Conservation (phyloP, 2,888 invertebrate species). For the Reticulitermes lucifugus region DNA sequence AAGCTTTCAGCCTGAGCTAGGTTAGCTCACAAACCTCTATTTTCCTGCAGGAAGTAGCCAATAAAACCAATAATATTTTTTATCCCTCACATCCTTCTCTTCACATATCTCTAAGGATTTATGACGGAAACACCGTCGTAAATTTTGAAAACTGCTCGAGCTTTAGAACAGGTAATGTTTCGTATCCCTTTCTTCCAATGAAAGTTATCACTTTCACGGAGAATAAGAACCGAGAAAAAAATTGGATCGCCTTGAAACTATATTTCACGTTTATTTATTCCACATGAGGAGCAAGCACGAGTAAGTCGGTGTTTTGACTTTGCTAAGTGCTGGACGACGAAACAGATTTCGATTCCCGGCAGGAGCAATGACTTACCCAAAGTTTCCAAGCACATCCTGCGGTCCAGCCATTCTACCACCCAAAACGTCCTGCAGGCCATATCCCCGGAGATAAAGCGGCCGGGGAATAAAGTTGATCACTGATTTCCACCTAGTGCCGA, state of each 20-base stretch:
- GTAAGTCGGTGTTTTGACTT: no score
- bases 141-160: slow-evolving; percentile 46
- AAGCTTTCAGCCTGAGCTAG: neutral
- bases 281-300: no score
- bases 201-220: slow-evolving; percentile 30
- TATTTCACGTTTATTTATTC: neutral
- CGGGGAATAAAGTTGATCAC: no score
- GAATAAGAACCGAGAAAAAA: slow-evolving; percentile 3
- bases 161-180: slow-evolving; percentile 43
- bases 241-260: slow-evolving; percentile 17
- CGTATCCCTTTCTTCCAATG: slow-evolving; percentile 33
- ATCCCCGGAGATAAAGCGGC: no score
- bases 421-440: no score
- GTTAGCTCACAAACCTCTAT: slow-evolving; percentile 3
- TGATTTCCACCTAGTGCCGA: no score
- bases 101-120: slow-evolving; percentile 46
- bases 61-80: slow-evolving; percentile 46
- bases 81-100: slow-evolving; percentile 33
- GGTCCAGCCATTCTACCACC: no score
- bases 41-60: slow-evolving; percentile 39
- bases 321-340: no score
- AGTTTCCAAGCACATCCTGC: no score
- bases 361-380: no score
- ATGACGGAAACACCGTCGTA: slow-evolving; percentile 44
- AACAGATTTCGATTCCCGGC: no score